These are phyloP conservation scores for Prionace glauca DNA, from an alignment of 2,797 vertebrate species.

Conservation along the genomic window DNA sequence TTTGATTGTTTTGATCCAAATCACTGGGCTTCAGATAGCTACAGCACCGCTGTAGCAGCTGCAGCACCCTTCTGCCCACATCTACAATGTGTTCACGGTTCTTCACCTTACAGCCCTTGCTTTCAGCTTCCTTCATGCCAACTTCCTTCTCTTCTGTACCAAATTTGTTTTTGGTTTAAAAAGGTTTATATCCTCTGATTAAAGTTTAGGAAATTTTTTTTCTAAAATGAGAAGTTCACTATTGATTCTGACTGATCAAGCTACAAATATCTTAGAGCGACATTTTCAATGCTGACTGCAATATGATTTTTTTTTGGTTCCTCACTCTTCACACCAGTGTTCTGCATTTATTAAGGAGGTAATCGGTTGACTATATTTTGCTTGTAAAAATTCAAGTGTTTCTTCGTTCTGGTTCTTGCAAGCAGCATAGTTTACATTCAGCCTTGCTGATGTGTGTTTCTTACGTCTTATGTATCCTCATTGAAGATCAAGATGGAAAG, in stretches of 20 bases:
- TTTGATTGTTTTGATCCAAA: not conserved
- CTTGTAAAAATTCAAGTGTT: not conserved
- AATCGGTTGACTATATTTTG: not conserved
- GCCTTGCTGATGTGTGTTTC: not conserved
- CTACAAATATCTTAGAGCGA: not conserved
- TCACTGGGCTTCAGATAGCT: not conserved
- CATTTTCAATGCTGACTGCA: not conserved
- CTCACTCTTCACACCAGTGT: not conserved
- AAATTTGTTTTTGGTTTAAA: not conserved
- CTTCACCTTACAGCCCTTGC: not conserved
- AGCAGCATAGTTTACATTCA: not conserved
- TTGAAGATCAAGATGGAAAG: not conserved
- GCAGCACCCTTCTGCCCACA: not conserved
- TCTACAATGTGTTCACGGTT: not conserved
- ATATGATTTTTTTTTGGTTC: not conserved
- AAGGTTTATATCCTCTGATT: not conserved
- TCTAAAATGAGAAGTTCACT: not conserved
- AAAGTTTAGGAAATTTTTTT: not conserved
- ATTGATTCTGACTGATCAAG: not conserved
- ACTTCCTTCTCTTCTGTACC: not conserved
- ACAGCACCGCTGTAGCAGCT: not conserved
- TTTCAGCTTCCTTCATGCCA: not conserved
- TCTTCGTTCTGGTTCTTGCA: not conserved
- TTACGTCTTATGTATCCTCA: not conserved
- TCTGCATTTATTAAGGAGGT: not conserved